A percentile compares a stretch with the other conserved stretches of the same genome.
phyloP scores from a whole-genome alignment of 2,797 vertebrate species.

The Dicrostonyx torquatus region DNA sequence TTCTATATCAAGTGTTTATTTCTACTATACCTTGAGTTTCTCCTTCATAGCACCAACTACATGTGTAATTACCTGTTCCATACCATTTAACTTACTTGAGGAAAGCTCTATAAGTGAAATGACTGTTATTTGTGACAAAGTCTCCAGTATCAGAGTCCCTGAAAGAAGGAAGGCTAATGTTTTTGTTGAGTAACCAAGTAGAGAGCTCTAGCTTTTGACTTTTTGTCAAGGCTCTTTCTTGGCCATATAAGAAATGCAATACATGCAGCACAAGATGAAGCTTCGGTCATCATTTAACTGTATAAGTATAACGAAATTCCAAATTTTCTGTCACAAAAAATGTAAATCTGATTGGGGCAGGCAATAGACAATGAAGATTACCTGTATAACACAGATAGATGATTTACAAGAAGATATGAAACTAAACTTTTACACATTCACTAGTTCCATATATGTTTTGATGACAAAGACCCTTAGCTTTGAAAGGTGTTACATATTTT shows the following conservation, averaged over 20 bases:
- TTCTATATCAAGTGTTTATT: background rate
- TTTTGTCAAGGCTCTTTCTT: background rate
- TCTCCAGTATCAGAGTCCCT: background rate
- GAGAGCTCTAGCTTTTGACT: background rate
- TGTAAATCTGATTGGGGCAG: background rate
- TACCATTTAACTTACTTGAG: background rate
- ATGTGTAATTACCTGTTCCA: background rate
- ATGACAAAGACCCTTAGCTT: background rate
- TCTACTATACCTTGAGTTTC: background rate
- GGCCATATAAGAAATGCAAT: background rate
- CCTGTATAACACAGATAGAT: background rate
- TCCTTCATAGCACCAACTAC: background rate
- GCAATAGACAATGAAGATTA: background rate
- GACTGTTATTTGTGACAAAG: background rate
- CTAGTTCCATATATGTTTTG: background rate
- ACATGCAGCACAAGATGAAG: background rate
- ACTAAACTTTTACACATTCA: background rate
- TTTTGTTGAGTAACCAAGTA: background rate
- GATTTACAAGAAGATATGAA: background rate
- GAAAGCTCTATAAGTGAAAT: background rate
- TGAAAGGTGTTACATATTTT: background rate
- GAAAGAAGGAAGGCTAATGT: background rate
- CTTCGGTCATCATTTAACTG: background rate
- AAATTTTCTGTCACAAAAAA: background rate
- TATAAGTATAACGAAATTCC: background rate